Percentiles rank a stretch among this genome's conserved stretches.
phyloP scores from a whole-genome alignment of 2,113 vertebrate species.

The Plestiodon gilberti region DNA sequence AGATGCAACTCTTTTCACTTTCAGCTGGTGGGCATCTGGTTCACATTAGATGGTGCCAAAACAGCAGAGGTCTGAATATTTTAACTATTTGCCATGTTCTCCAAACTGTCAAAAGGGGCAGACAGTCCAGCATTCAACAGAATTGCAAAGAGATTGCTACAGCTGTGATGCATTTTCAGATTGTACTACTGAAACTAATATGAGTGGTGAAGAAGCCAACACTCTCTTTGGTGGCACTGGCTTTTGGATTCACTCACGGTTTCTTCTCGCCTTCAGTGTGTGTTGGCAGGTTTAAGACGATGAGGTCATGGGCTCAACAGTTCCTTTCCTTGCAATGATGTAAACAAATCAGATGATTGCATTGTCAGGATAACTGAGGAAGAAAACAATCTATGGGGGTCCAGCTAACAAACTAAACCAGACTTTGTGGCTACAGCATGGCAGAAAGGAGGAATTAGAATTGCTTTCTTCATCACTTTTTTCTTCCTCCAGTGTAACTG shows the following conservation, averaged over 20 bases:
- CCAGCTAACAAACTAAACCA: conserved; percentile 15
- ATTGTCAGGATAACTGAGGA: conserved; percentile 45
- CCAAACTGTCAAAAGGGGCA: conserved; percentile 73
- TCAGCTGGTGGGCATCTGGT: conserved; percentile 56
- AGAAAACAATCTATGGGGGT: neutral
- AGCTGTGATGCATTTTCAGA: conserved; percentile 73
- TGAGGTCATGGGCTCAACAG: conserved; percentile 41
- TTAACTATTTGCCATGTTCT: conserved; percentile 76
- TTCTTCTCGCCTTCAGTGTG: conserved; percentile 40
- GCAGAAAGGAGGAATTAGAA: neutral
- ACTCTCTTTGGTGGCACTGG: conserved; percentile 48
- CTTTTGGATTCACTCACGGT: conserved; percentile 46
- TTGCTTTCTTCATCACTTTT: conserved; percentile 31
- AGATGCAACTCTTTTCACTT: conserved; percentile 53
- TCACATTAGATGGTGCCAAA: conserved; percentile 67
- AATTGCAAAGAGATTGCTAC: conserved; percentile 65
- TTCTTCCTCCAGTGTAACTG: conserved; percentile 33
- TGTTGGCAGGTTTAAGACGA: conserved; percentile 25
- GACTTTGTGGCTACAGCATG: conserved; percentile 31
- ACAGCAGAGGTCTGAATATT: conserved; percentile 69
- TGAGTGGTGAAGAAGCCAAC: conserved; percentile 37
- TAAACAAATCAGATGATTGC: conserved; percentile 45
- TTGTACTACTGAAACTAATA: conserved; percentile 59
- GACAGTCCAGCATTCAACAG: conserved; percentile 74
- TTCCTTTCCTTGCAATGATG: conserved; percentile 41